Conservation (phyloP, 1,140 invertebrate genomes). For the Camponotus floridanus region DNA sequence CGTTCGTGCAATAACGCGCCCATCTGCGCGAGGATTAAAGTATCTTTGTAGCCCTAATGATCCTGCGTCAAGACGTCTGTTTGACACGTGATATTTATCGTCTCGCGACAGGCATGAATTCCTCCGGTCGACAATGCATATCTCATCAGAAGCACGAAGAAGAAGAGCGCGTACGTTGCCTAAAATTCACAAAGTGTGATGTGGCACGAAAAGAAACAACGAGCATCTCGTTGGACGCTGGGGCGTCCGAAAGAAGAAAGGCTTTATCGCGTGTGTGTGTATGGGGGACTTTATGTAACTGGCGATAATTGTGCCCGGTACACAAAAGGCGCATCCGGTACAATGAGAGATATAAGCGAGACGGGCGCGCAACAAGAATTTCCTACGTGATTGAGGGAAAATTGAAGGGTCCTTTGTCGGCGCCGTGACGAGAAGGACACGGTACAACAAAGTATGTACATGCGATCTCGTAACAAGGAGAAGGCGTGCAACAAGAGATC, state of each 20-base stretch:
- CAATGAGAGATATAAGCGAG: slow-evolving; percentile 51
- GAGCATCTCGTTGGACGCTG: slow-evolving; percentile 60
- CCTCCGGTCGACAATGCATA: slow-evolving; percentile 27
- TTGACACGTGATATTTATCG: slow-evolving; percentile 58
- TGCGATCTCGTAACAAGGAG: slow-evolving; percentile 59
- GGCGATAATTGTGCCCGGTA: slow-evolving; percentile 45
- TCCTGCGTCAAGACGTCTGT: slow-evolving; percentile 39
- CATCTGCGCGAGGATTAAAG: slow-evolving; percentile 47
- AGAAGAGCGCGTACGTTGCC: slow-evolving; percentile 16
- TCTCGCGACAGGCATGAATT: slow-evolving; percentile 54
- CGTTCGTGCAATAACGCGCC: slow-evolving; percentile 48
- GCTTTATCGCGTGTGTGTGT: slow-evolving; percentile 48
- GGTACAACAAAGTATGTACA: slow-evolving; percentile 51
- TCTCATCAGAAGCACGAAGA: background rate
- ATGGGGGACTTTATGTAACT: slow-evolving; percentile 34
- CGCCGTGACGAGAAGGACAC: slow-evolving; percentile 50
- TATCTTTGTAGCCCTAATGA: slow-evolving; percentile 56
- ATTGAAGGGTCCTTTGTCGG: slow-evolving; percentile 63
- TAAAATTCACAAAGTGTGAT: slow-evolving; percentile 58
- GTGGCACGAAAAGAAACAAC: slow-evolving; percentile 62
- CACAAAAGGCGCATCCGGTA: slow-evolving; percentile 43
- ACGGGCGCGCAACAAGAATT: slow-evolving; percentile 28
- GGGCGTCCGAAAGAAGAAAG: slow-evolving; percentile 39
- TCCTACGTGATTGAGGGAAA: slow-evolving; percentile 60
- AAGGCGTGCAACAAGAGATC: slow-evolving; percentile 55